Evolutionary conservation across 1,140 invertebrate species (phyloP), one percentile per base, ranked within the genome.

Genomic region (Drosophila melanogaster): DNA sequence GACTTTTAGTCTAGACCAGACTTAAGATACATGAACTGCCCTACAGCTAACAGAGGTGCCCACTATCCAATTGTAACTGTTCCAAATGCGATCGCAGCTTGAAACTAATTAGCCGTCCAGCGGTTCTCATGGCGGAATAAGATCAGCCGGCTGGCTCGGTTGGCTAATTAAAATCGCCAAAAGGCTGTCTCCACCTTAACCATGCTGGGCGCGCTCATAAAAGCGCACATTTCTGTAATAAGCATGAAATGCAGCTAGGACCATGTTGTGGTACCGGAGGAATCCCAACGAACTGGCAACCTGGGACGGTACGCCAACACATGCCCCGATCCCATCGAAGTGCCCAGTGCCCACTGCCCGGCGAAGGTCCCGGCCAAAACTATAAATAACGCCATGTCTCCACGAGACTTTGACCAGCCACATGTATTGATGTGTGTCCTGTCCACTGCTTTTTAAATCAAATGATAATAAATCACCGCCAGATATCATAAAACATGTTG

Each of bases 401-500:
- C 51, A 7, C 51, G 33, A 22, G 69, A 72, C 81, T 54, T 22
- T 51, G 60, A 47, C 69, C 56, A 49, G 47, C 37, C 75, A 73
- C 46, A 77, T 67, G 56, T 89, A 87, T 87, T 87, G 83, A 87
- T 89, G 83, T 89, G 83, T 83, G 83, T 86, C 85, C 78, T 81
- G 86, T 87, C 89, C 77, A 81, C 81, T 91, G 90, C 90, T 91
- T 90, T 90, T 91, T 91, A 91, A 91, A 91, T 91, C 90, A 91
- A 91, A 91, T 91, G 90, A 91, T 91, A 91, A 91, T 91, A 91
- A 91, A 91, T 91, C 90, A 91, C 90, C 85, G 77, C 65, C 81
- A 91, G 90, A 91, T 91, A 91, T 90, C 90, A 91, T 91, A 91
- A 91, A 91, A 91, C 90, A 91, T 91, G 90, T 83, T 89, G 77